phyloP scores from a whole-genome alignment of 2,888 invertebrate genomes.

The Dusona sp. region DNA sequence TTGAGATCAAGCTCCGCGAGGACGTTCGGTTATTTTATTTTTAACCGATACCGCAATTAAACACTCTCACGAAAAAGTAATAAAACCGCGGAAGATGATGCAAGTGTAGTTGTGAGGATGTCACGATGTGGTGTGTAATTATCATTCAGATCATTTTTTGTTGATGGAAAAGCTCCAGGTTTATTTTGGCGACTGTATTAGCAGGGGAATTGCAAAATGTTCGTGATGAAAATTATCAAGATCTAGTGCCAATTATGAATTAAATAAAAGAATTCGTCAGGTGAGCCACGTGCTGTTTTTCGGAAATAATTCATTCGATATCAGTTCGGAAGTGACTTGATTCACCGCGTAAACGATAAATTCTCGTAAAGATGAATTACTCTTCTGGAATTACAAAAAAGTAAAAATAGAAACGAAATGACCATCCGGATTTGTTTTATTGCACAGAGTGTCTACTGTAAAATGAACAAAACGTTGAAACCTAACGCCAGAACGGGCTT shows the following conservation, averaged over 20 bases:
- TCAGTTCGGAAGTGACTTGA: background rate
- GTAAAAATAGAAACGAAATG: too few species aligned
- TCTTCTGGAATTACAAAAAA: background rate
- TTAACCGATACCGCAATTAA: background rate
- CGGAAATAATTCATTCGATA: background rate
- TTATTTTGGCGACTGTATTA: background rate
- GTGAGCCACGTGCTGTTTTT: background rate
- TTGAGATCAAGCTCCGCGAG: background rate
- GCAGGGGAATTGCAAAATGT: background rate
- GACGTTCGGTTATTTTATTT: background rate
- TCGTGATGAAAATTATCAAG: background rate
- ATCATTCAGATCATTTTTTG: background rate
- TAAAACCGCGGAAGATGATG: background rate
- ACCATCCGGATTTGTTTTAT: background rate
- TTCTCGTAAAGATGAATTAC: background rate
- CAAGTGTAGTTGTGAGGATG: background rate
- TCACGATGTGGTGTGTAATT: conserved; percentile 2
- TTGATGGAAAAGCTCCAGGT: background rate
- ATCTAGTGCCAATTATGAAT: background rate
- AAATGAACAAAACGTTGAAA: background rate
- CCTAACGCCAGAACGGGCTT: conserved; percentile 30
- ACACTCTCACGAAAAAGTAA: background rate
- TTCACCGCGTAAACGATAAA: background rate
- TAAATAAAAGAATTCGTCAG: background rate
- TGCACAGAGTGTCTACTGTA: background rate